These are phyloP conservation scores for Salarias fasciatus DNA, from an alignment of 2,797 vertebrate genomes.

Conservation along the genomic window DNA sequence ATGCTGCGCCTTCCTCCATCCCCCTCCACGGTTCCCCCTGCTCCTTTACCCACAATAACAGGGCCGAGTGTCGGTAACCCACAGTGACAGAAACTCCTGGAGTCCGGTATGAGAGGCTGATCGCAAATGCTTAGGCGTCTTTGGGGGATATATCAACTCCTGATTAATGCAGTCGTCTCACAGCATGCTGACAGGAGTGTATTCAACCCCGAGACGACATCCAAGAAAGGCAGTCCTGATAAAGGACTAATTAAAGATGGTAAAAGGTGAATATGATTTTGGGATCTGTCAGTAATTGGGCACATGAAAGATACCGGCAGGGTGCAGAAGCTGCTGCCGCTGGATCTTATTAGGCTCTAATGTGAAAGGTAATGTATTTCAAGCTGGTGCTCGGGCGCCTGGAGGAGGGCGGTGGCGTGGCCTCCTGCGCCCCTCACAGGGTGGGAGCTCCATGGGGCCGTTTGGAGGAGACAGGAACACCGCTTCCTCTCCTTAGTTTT, in stretches of 20 bases:
- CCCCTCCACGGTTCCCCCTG: constrained; percentile 11
- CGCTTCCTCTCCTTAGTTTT: constrained; percentile 61
- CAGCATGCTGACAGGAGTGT: constrained; percentile 59
- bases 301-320: constrained; percentile 88
- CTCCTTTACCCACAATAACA: constrained; percentile 36
- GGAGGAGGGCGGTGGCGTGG: constrained; percentile 72
- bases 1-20: constrained; percentile 31
- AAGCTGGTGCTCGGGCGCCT: constrained; percentile 76
- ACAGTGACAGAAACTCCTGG: constrained; percentile 50
- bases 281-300: constrained; percentile 91
- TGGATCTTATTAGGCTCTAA: constrained; percentile 89
- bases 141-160: constrained; percentile 54
- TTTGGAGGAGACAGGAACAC: constrained; percentile 58
- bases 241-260: constrained; percentile 92
- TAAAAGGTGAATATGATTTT: constrained; percentile 89
- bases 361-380: constrained; percentile 88
- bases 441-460: constrained; percentile 69
- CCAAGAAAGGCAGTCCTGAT: constrained; percentile 85
- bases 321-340: constrained; percentile 78
- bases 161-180: constrained; percentile 69
- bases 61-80: constrained; percentile 51
- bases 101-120: constrained; percentile 46
- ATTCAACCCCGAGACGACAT: constrained; percentile 71
- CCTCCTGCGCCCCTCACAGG: constrained; percentile 40
- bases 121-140: constrained; percentile 54